These are phyloP conservation scores for Drosophila takahashii DNA, from an alignment of 1,140 invertebrate genomes.

Conservation along the genomic window DNA sequence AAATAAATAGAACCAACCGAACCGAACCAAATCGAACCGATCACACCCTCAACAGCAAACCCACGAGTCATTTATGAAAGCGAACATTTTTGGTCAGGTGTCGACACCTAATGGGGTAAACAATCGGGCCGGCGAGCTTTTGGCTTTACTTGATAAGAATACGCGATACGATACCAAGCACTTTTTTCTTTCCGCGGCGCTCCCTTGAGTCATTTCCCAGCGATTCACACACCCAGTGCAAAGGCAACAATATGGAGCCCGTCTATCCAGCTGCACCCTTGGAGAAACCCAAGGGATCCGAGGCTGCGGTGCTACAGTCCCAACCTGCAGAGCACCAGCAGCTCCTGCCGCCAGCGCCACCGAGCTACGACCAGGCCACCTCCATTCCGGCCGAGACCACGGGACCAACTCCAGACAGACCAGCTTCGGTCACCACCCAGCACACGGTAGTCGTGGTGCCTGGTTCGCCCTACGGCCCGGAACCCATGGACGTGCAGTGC, in stretches of 20 bases:
- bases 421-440: conserved; percentile 4
- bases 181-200: conserved; percentile 30
- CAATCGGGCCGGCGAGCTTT: conserved; percentile 51
- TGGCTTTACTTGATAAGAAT: conserved; percentile 67
- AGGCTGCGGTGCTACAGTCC: conserved; percentile 8
- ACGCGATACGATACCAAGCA: conserved; percentile 35
- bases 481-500: conserved; percentile 85
- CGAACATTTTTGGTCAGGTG: conserved; percentile 58
- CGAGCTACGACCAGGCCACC: conserved; percentile 71
- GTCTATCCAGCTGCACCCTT: conserved; percentile 64
- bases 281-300: conserved; percentile 40
- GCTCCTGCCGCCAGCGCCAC: conserved; percentile 53
- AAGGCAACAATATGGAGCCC: conserved; percentile 41
- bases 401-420: conserved; percentile 3
- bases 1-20: conserved; percentile 24
- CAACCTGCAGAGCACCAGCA: conserved; percentile 40
- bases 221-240: conserved; percentile 31
- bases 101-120: conserved; percentile 32
- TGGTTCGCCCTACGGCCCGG: conserved; percentile 82
- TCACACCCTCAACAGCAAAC: conserved; percentile 10
- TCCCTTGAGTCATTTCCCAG: conserved; percentile 38
- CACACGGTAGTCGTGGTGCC: conserved; percentile 74
- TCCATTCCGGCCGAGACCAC: conserved; percentile 51
- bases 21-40: conserved; percentile 28
- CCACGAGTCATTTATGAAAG: conserved; percentile 7